Evolutionary conservation across 2,888 invertebrate genomes (phyloP).

Genomic region (Pseudolycoriella hygida): DNA sequence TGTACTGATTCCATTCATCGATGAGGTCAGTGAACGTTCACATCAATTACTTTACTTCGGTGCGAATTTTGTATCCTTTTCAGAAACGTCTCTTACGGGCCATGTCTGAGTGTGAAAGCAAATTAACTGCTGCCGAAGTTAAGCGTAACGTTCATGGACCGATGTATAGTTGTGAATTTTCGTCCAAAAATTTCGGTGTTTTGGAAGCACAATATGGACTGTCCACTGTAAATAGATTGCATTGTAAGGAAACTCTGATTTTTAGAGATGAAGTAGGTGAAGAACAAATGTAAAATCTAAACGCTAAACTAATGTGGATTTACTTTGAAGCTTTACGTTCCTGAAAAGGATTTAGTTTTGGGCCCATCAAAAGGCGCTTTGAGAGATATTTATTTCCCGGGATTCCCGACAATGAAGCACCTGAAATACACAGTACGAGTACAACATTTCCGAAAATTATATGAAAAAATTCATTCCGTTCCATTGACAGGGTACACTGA

Average conservation of each 20-base stretch:
- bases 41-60: too few species aligned
- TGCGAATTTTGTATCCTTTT: neutral
- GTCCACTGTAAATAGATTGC: constrained; percentile 30
- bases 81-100: neutral
- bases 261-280: constrained; percentile 11
- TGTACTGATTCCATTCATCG: constrained; percentile 82
- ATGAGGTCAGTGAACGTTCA: constrained; percentile 20
- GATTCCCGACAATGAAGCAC: constrained; percentile 84
- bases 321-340: constrained; percentile 26
- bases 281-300: neutral
- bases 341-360: constrained; percentile 37
- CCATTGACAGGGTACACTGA: constrained; percentile 47
- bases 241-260: constrained; percentile 18
- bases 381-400: constrained; percentile 59
- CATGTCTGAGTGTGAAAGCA: constrained; percentile 48
- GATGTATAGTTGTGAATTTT: constrained; percentile 31
- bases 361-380: constrained; percentile 53
- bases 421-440: constrained; percentile 57
- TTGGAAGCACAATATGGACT: constrained; percentile 36
- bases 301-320: neutral
- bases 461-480: constrained; percentile 2
- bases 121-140: constrained; percentile 50
- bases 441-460: too few species aligned
- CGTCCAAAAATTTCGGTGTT: too few species aligned
- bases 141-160: constrained; percentile 71